Evolutionary conservation across 2,888 invertebrate genomes (phyloP).

Genomic region (Leptinotarsa haldemani): DNA sequence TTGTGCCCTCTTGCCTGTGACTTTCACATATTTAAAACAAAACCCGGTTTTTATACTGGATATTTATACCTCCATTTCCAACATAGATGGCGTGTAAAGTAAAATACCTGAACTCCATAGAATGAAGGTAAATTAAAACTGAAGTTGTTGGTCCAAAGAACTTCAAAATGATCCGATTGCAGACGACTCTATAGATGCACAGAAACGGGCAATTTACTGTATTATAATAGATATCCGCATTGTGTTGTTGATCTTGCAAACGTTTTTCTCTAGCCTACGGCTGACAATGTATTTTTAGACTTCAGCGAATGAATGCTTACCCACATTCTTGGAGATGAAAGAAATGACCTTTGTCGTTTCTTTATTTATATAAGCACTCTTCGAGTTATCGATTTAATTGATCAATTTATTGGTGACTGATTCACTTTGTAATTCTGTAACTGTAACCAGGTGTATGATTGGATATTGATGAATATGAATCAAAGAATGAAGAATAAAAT

Average conservation of each 20-base stretch:
- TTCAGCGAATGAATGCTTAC: constrained; percentile 5
- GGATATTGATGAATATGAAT: not conserved
- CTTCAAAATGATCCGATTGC: not conserved
- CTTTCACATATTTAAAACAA: too few relatives aligned
- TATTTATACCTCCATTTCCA: not conserved
- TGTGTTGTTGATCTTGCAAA: constrained; percentile 5
- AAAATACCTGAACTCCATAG: not conserved
- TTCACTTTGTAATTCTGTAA: not conserved
- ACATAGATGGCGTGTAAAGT: not conserved
- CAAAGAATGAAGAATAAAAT: too few relatives aligned
- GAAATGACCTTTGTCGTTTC: constrained; percentile 7
- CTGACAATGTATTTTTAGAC: not conserved
- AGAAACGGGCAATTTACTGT: not conserved
- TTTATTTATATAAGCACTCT: not conserved
- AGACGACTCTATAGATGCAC: not conserved
- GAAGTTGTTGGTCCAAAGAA: not conserved
- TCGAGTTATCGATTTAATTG: not conserved
- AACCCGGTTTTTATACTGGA: not conserved
- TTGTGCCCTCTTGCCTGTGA: too few relatives aligned
- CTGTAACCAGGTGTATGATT: not conserved
- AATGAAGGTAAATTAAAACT: not conserved
- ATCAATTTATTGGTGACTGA: not conserved
- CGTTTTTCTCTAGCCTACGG: not conserved
- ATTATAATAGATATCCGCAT: constrained; percentile 1
- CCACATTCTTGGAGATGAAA: not conserved